A percentile compares a stretch with the other conserved stretches of the same genome.
These are phyloP conservation scores for Chiloscyllium punctatum DNA, from an alignment of 2,797 vertebrate species.

Conservation along the genomic window DNA sequence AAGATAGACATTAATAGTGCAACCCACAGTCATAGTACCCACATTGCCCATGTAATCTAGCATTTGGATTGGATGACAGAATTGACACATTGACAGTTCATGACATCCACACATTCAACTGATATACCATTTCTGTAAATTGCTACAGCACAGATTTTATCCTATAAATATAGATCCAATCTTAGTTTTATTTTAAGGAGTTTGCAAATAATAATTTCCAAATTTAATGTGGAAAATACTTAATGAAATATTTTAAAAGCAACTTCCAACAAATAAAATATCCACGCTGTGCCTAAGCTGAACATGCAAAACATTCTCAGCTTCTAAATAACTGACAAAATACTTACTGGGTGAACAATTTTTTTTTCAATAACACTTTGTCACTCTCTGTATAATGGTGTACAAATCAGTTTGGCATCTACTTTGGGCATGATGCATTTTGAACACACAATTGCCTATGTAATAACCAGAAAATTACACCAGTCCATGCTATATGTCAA, in stretches of 20 bases:
- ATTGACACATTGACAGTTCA: too few species aligned
- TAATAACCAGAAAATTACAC: slow-evolving; percentile 28
- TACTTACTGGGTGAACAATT: background rate
- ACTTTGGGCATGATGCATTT: slow-evolving; percentile 5
- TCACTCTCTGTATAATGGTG: background rate
- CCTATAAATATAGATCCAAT: background rate
- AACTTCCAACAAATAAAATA: background rate
- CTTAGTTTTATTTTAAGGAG: background rate
- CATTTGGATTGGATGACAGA: background rate
- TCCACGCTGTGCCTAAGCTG: background rate
- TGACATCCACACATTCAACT: background rate
- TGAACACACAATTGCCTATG: slow-evolving; percentile 17
- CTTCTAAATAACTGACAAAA: background rate
- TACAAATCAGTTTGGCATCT: slow-evolving; percentile 20
- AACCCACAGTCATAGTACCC: background rate
- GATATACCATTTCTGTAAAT: background rate
- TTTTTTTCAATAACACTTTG: background rate
- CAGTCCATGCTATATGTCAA: background rate
- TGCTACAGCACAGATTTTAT: background rate
- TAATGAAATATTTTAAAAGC: background rate
- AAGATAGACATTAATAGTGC: background rate
- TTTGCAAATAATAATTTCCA: background rate
- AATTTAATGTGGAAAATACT: background rate
- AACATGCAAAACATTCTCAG: background rate
- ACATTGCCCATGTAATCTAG: background rate